A percentile compares a stretch with the other conserved stretches of the same genome.
phyloP scores from a whole-genome alignment of 1,140 invertebrate genomes.

The Drosophila seguyi region DNA sequence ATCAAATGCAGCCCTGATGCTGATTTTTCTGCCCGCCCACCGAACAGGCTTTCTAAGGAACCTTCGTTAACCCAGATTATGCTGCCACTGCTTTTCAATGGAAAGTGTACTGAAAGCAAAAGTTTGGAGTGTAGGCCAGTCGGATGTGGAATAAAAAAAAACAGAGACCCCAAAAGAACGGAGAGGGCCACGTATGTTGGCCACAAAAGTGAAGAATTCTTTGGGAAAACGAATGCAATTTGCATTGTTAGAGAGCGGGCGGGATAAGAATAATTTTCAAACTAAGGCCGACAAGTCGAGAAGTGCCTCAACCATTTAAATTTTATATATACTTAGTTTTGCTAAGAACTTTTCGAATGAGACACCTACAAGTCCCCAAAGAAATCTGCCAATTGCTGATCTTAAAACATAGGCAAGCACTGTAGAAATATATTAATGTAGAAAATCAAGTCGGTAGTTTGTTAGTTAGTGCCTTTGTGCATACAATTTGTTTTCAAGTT shows the following conservation, averaged over 20 bases:
- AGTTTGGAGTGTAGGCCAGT: conserved; percentile 65
- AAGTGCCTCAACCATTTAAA: background rate
- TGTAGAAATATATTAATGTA: background rate
- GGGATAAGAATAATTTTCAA: background rate
- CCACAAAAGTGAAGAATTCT: conserved; percentile 54
- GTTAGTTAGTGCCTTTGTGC: conserved; percentile 17
- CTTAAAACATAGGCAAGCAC: background rate
- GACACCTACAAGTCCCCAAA: background rate
- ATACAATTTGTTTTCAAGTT: conserved; percentile 66
- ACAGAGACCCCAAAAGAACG: conserved; percentile 11
- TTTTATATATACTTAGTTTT: background rate
- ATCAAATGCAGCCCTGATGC: background rate
- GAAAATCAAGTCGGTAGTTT: conserved; percentile 6
- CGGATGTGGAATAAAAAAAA: conserved; percentile 4
- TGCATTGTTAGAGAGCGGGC: conserved; percentile 24
- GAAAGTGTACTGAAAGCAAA: conserved; percentile 65
- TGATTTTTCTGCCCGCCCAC: background rate
- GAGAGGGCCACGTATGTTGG: conserved; percentile 33
- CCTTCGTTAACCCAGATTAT: conserved; percentile 78
- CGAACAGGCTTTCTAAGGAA: conserved; percentile 45
- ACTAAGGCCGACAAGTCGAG: no score
- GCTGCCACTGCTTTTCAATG: conserved; percentile 38
- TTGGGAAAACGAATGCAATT: conserved; percentile 13
- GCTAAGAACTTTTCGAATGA: background rate
- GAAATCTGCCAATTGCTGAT: background rate